phyloP scores from a whole-genome alignment of 2,888 invertebrate genomes.

The Leptinotarsa haldemani region DNA sequence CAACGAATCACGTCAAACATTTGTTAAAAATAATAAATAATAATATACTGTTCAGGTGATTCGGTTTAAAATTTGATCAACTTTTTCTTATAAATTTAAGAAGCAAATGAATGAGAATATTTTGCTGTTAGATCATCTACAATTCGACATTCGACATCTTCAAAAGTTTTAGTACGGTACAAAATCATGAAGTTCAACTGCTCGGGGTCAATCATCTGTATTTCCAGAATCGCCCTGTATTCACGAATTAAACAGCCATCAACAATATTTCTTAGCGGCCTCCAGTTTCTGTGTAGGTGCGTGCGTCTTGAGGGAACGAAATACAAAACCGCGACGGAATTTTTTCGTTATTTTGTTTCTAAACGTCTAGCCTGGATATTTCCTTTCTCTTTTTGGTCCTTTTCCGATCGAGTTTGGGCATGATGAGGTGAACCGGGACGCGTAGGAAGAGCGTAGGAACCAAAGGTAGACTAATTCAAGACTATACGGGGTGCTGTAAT shows the following conservation, averaged over 20 bases:
- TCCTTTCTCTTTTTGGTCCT: constrained; percentile 28
- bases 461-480: constrained; percentile 28
- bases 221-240: constrained; percentile 1
- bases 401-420: constrained; percentile 39
- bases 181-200: neutral
- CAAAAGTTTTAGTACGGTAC: neutral
- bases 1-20: too few species aligned
- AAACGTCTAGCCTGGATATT: constrained; percentile 29
- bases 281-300: constrained; percentile 17
- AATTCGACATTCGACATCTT: too few species aligned
- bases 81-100: too few species aligned
- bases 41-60: too few species aligned
- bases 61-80: too few species aligned
- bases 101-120: too few species aligned
- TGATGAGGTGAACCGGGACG: constrained; percentile 32
- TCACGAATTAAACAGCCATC: neutral
- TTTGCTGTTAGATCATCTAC: too few species aligned
- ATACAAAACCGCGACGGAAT: neutral
- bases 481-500: constrained; percentile 5
- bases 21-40: too few species aligned
- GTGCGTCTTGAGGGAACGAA: constrained; percentile 1
- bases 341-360: constrained; percentile 15
- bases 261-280: constrained; percentile 5
- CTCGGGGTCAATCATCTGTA: neutral
- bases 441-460: constrained; percentile 43